These are phyloP conservation scores for Rotaria magnacalcarata DNA, from an alignment of 2,888 invertebrate species.

Conservation along the genomic window DNA sequence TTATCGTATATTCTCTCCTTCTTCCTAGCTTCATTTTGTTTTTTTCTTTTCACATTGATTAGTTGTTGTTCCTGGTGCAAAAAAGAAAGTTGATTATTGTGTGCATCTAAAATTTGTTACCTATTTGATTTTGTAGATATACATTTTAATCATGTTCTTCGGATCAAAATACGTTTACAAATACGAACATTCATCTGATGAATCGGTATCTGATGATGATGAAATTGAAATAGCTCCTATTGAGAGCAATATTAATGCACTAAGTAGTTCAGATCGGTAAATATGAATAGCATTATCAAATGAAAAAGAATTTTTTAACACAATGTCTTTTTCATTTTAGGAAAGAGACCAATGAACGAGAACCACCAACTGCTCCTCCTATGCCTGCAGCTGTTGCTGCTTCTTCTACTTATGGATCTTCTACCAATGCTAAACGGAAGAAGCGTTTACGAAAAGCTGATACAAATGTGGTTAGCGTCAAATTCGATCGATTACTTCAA, in stretches of 20 bases:
- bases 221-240: background rate
- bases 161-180: conserved; percentile 23
- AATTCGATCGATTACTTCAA: conserved; percentile 40
- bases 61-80: too few relatives aligned
- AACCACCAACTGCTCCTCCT: too few relatives aligned
- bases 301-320: too few relatives aligned
- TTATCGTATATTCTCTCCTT: too few relatives aligned
- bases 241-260: accelerated
- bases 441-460: conserved; percentile 39
- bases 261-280: background rate
- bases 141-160: background rate
- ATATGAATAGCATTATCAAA: background rate
- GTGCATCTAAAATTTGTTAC: too few relatives aligned
- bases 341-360: too few relatives aligned
- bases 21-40: too few relatives aligned
- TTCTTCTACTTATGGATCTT: too few relatives aligned
- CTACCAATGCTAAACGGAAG: background rate
- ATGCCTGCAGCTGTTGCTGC: background rate
- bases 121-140: background rate
- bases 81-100: too few relatives aligned
- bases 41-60: too few relatives aligned
- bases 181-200: background rate
- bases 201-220: background rate
- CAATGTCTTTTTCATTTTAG: too few relatives aligned
- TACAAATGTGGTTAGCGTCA: conserved; percentile 41